Evolutionary conservation across 2,797 vertebrate genomes (phyloP).

Genomic region (Periophthalmus magnuspinnatus): DNA sequence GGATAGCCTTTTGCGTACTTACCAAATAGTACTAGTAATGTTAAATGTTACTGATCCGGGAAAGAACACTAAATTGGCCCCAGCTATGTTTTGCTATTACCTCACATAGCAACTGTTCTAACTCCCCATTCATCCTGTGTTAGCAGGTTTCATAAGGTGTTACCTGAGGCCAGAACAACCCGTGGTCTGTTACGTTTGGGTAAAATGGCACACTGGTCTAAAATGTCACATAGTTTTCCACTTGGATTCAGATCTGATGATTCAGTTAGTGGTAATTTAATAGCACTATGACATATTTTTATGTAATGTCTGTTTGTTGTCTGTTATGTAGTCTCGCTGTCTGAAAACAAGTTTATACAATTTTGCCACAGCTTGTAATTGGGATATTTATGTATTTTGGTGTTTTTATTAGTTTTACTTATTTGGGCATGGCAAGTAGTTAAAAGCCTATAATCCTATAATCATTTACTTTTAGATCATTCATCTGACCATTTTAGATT

Average conservation of each 20-base stretch:
- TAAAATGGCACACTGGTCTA: background rate
- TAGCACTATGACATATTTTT: background rate
- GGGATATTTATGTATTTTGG: too few relatives aligned
- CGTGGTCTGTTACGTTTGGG: background rate
- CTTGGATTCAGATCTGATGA: constrained; percentile 2
- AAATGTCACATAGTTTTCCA: constrained; percentile 6
- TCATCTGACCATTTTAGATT: background rate
- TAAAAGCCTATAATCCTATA: background rate
- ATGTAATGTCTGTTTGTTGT: constrained; percentile 1
- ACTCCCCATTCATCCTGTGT: background rate
- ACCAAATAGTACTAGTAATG: background rate
- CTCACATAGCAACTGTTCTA: constrained; percentile 7
- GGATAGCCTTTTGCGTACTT: constrained; percentile 16
- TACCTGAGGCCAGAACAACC: background rate
- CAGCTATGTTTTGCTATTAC: background rate
- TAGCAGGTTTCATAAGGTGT: constrained; percentile 10
- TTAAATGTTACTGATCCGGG: background rate
- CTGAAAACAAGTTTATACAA: background rate
- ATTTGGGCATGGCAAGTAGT: background rate
- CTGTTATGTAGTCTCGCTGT: background rate
- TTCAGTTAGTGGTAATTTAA: constrained; percentile 7
- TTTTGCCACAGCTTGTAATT: background rate
- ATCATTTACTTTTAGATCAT: too few relatives aligned
- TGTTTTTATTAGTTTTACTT: background rate
- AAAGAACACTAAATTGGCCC: background rate